These are phyloP conservation scores for Ariopsis seemanni DNA, from an alignment of 2,113 vertebrate species.

Conservation along the genomic window DNA sequence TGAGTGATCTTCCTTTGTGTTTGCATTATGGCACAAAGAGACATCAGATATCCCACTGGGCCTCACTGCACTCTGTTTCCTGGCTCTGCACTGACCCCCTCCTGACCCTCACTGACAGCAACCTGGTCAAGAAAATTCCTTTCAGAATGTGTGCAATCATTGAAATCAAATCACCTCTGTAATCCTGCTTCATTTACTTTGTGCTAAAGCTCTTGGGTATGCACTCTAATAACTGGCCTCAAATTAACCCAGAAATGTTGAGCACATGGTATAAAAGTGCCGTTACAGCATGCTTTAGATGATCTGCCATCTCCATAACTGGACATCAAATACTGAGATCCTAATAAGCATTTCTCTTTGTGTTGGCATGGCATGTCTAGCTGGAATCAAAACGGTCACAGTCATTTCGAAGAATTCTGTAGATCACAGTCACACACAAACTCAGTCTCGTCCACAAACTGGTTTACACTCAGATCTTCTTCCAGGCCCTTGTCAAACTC, in stretches of 20 bases:
- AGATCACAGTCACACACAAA: conserved; percentile 42
- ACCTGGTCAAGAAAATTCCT: conserved; percentile 12
- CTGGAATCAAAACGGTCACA: conserved; percentile 34
- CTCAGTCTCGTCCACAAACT: conserved; percentile 25
- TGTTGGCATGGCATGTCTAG: not conserved
- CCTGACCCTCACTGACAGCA: conserved; percentile 37
- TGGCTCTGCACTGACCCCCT: conserved; percentile 38
- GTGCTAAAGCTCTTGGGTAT: not conserved
- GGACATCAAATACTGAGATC: conserved; percentile 1
- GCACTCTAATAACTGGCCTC: not conserved
- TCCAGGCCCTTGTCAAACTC: conserved; percentile 47
- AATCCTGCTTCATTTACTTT: not conserved
- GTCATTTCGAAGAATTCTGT: not conserved
- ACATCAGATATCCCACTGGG: conserved; percentile 43
- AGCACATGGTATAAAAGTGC: conserved; percentile 5
- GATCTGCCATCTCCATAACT: conserved; percentile 5
- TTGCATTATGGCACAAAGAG: conserved; percentile 38
- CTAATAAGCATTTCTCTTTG: conserved; percentile 14
- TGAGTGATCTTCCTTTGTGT: conserved; percentile 47
- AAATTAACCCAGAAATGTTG: not conserved
- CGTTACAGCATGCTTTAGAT: not conserved
- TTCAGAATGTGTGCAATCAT: not conserved
- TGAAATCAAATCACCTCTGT: not conserved
- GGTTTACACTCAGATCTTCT: conserved; percentile 23
- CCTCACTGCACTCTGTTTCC: conserved; percentile 34